Conservation (phyloP, 2,888 invertebrate genomes). For the Synergus gifuensis region DNA sequence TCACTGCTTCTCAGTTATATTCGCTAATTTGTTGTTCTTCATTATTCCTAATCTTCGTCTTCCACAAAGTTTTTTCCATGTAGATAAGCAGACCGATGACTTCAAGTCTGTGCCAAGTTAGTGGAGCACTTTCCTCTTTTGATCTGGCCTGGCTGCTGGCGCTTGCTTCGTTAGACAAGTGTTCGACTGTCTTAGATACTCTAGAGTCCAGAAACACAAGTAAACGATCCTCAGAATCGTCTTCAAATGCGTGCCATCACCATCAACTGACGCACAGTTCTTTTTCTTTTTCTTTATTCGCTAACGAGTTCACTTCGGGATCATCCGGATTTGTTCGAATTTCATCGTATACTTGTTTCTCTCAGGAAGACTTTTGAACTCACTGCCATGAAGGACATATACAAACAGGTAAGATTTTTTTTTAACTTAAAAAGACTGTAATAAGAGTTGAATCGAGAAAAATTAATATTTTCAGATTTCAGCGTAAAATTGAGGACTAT, state of each 20-base stretch:
- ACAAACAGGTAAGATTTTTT: constrained; percentile 27
- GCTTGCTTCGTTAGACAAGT: constrained; percentile 37
- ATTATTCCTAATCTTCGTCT: background rate
- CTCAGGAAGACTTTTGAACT: background rate
- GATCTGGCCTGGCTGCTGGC: constrained; percentile 35
- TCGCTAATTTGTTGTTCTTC: constrained; percentile 4
- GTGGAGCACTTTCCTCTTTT: constrained; percentile 33
- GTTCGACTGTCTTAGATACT: background rate
- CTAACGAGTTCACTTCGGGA: constrained; percentile 2
- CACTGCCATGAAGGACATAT: constrained; percentile 30
- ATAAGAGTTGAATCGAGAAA: too few species aligned
- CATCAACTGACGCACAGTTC: background rate
- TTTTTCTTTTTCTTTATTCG: background rate
- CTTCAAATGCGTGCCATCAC: constrained; percentile 16
- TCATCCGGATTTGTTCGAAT: constrained; percentile 10
- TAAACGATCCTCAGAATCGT: constrained; percentile 27
- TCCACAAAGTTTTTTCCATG: background rate
- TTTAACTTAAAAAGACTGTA: background rate
- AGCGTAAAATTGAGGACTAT: too few species aligned
- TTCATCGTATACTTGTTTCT: constrained; percentile 1
- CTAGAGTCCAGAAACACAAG: constrained; percentile 12
- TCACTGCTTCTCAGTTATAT: constrained; percentile 7
- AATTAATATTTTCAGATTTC: too few species aligned
- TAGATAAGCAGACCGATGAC: constrained; percentile 25
- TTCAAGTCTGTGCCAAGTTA: constrained; percentile 26